Evolutionary conservation across 2,888 invertebrate species (phyloP).

Genomic region (Cantharis flavilabris): DNA sequence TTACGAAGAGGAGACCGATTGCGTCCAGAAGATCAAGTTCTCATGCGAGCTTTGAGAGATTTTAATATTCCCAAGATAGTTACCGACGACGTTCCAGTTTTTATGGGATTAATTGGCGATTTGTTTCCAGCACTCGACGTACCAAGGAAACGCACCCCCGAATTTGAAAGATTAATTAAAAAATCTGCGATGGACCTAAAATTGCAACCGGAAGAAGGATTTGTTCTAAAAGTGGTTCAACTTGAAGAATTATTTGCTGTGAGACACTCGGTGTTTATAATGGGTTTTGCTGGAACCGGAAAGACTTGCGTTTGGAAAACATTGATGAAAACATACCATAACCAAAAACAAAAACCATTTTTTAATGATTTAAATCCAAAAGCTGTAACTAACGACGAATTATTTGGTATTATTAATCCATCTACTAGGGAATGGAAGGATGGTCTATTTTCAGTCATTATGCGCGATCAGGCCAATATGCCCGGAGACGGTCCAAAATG

Average conservation of each 20-base stretch:
- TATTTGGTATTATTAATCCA: slow-evolving; percentile 93
- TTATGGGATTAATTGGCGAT: slow-evolving; percentile 93
- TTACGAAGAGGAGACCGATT: slow-evolving; percentile 78
- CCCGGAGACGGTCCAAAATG: slow-evolving; percentile 86
- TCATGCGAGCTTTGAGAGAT: slow-evolving; percentile 92
- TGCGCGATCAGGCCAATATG: slow-evolving; percentile 92
- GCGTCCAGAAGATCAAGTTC: slow-evolving; percentile 88
- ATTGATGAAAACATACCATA: slow-evolving; percentile 78
- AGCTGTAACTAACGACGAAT: slow-evolving; percentile 93
- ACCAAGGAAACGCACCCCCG: slow-evolving; percentile 81
- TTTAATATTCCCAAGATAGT: slow-evolving; percentile 95
- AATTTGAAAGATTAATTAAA: slow-evolving; percentile 81
- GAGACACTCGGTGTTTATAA: slow-evolving; percentile 80
- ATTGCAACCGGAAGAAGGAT: slow-evolving; percentile 89
- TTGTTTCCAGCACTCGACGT: slow-evolving; percentile 91
- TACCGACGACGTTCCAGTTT: slow-evolving; percentile 88
- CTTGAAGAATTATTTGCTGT: slow-evolving; percentile 91
- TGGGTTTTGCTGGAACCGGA: slow-evolving; percentile 86
- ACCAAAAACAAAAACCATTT: slow-evolving; percentile 80
- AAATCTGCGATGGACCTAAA: slow-evolving; percentile 80
- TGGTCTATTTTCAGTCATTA: slow-evolving; percentile 89
- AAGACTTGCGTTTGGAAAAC: slow-evolving; percentile 94
- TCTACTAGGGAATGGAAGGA: slow-evolving; percentile 91
- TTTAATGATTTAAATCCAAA: slow-evolving; percentile 94
- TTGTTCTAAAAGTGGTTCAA: slow-evolving; percentile 86